A percentile compares a stretch with the other conserved stretches of the same genome.
These are phyloP conservation scores for Silurus meridionalis DNA, from an alignment of 2,113 vertebrate genomes.

Conservation along the genomic window DNA sequence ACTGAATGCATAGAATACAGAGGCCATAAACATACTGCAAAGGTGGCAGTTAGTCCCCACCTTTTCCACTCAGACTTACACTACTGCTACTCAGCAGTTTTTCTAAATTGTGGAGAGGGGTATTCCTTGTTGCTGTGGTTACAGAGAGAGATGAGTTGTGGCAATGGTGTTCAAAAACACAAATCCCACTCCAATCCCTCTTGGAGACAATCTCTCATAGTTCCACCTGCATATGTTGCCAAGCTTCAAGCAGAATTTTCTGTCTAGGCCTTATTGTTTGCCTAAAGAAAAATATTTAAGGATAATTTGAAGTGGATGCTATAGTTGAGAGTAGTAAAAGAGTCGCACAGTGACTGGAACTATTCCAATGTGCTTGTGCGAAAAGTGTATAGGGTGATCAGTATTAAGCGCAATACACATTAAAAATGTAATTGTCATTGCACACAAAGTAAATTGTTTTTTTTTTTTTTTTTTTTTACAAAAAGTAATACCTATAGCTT, in stretches of 20 bases:
- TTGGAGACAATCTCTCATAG: conserved; percentile 5
- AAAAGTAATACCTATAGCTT: background rate
- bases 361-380: background rate
- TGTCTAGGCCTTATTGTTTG: background rate
- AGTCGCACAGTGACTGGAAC: background rate
- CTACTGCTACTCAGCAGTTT: conserved; percentile 1
- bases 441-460: background rate
- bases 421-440: background rate
- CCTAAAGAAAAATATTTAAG: background rate
- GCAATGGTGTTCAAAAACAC: conserved; percentile 1
- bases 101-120: background rate
- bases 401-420: background rate
- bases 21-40: background rate
- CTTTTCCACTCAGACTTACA: background rate
- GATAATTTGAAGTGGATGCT: background rate
- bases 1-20: background rate
- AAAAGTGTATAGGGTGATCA: background rate
- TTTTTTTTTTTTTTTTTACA: background rate
- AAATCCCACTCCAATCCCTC: conserved; percentile 19
- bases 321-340: background rate
- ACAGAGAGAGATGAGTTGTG: conserved; percentile 1
- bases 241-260: conserved; percentile 6
- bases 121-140: background rate
- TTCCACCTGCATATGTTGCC: background rate
- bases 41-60: background rate